Conservation (phyloP, 2,113 vertebrate genomes). For the Osmerus eperlanus region DNA sequence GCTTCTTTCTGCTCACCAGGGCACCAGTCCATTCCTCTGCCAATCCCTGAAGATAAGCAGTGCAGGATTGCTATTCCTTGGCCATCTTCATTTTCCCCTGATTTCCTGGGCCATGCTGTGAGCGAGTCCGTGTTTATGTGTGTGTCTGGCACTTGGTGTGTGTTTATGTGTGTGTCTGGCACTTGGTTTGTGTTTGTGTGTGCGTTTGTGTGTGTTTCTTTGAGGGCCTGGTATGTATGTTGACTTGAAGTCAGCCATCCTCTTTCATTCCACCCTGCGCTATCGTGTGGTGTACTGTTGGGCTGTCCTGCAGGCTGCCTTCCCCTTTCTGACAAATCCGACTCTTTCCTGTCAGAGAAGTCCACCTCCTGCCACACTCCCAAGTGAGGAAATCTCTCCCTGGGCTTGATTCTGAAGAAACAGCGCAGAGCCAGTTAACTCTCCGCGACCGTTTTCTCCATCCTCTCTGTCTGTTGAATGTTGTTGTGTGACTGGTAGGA, state of each 20-base stretch:
- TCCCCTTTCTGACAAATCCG: constrained; percentile 30
- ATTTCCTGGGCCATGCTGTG: background rate
- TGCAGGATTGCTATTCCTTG: constrained; percentile 1
- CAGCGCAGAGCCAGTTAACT: background rate
- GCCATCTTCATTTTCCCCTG: background rate
- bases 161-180: background rate
- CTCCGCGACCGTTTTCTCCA: background rate
- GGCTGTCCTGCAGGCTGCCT: constrained; percentile 8
- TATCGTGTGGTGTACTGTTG: background rate
- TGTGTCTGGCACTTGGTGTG: background rate
- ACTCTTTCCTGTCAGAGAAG: constrained; percentile 43
- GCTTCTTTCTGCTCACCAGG: constrained; percentile 21
- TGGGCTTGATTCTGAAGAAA: constrained; percentile 10
- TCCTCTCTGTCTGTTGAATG: background rate
- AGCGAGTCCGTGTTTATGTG: background rate
- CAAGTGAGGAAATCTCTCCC: constrained; percentile 26
- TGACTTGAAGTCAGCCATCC: too few species aligned
- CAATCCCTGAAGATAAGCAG: constrained; percentile 25
- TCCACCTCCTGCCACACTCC: constrained; percentile 38
- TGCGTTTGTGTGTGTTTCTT: background rate
- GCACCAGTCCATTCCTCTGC: constrained; percentile 9
- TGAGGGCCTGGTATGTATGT: too few species aligned
- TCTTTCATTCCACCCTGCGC: constrained; percentile 8
- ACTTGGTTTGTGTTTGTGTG: background rate
- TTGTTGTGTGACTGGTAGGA: too few species aligned